These are phyloP conservation scores for Xanthia icteritia DNA, from an alignment of 2,888 invertebrate species.

Conservation along the genomic window DNA sequence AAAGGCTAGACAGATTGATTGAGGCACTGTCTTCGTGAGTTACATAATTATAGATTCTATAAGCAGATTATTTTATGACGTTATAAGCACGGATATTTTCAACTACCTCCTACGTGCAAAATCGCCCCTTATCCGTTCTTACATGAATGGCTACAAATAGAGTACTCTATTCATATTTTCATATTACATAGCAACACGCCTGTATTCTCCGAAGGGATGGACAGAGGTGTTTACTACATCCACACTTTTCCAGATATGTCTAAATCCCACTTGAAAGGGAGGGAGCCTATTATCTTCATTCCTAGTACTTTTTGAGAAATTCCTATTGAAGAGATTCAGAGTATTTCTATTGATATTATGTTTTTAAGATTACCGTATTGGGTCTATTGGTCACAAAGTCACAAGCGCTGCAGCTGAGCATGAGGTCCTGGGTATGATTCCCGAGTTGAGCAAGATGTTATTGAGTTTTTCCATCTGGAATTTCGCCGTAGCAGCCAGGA, in stretches of 20 bases:
- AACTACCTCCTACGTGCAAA: background rate
- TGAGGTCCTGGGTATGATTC: background rate
- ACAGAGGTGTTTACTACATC: background rate
- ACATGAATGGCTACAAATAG: constrained; percentile 4
- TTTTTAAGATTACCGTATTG: background rate
- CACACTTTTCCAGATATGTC: background rate
- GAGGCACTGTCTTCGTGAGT: background rate
- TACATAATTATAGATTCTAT: background rate
- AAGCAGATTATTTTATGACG: background rate
- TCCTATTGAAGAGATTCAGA: background rate
- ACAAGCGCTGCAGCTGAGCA: background rate
- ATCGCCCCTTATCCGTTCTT: background rate
- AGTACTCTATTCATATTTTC: constrained; percentile 2
- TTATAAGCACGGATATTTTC: background rate
- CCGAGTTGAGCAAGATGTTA: background rate
- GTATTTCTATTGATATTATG: background rate
- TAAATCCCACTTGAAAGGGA: background rate
- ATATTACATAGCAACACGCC: background rate
- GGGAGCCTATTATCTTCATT: background rate
- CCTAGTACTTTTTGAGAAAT: background rate
- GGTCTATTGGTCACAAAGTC: background rate
- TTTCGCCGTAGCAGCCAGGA: background rate
- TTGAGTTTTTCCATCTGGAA: background rate
- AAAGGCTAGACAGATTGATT: background rate
- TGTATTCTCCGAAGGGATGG: background rate